Conservation (phyloP, 2,888 invertebrate species). For the Balanococcus diminutus region DNA sequence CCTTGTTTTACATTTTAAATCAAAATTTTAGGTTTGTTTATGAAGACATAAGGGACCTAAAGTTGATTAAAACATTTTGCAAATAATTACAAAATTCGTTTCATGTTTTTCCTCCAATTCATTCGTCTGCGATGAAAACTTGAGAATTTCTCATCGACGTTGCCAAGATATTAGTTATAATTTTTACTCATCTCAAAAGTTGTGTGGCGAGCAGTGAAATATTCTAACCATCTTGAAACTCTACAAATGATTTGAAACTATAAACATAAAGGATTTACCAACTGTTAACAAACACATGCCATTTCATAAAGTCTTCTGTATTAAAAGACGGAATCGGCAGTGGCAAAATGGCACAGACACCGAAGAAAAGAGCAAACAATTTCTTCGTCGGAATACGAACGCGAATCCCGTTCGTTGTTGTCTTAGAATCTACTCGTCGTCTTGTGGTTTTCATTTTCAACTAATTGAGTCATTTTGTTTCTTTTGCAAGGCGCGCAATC, state of each 20-base stretch:
- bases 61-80: too few relatives aligned
- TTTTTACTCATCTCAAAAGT: too few relatives aligned
- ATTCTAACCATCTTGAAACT: too few relatives aligned
- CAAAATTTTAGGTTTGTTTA: too few relatives aligned
- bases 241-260: neutral
- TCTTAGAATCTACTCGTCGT: neutral
- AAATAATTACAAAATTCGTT: too few relatives aligned
- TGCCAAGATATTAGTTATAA: too few relatives aligned
- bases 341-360: neutral
- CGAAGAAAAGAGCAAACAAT: constrained; percentile 1
- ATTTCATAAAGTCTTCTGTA: neutral
- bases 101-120: too few relatives aligned
- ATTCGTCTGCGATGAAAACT: too few relatives aligned
- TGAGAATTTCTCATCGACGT: too few relatives aligned
- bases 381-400: neutral
- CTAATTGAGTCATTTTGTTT: constrained; percentile 31
- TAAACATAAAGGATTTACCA: constrained; percentile 2
- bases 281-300: neutral
- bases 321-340: neutral
- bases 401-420: neutral
- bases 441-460: constrained; percentile 19
- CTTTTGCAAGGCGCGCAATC: neutral
- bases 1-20: too few relatives aligned
- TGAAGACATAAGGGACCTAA: too few relatives aligned
- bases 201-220: too few relatives aligned